These are phyloP conservation scores for Thamnophis elegans DNA, from an alignment of 2,797 vertebrate genomes.

Conservation along the genomic window DNA sequence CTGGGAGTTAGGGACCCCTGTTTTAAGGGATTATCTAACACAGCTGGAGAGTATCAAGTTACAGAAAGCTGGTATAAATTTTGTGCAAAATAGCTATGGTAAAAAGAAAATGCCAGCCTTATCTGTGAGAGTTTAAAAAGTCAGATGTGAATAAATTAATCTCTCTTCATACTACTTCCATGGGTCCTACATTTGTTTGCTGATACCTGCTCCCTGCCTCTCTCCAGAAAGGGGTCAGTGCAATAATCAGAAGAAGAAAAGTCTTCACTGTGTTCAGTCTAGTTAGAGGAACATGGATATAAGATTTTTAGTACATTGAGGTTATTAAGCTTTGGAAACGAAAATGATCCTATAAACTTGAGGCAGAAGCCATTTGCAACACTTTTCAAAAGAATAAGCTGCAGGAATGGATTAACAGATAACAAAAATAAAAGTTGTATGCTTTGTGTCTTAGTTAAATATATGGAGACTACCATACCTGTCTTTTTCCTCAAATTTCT, in stretches of 20 bases:
- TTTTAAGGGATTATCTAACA: neutral
- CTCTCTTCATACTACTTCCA: neutral
- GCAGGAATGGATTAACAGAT: neutral
- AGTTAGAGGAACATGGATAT: neutral
- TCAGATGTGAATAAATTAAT: neutral
- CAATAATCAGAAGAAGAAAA: neutral
- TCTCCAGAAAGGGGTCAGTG: neutral
- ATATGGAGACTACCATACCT: neutral
- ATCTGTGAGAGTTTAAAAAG: neutral
- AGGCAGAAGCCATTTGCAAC: neutral
- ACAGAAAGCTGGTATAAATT: neutral
- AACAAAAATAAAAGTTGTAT: neutral
- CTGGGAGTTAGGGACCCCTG: too few relatives aligned
- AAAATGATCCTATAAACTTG: neutral
- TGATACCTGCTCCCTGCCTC: neutral
- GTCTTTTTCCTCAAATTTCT: neutral
- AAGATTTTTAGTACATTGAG: neutral
- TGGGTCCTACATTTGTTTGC: neutral
- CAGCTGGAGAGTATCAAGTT: neutral
- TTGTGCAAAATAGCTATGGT: neutral
- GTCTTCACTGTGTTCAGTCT: neutral
- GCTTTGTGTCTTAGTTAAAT: neutral
- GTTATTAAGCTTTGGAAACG: neutral
- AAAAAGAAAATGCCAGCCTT: neutral
- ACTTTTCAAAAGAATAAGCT: neutral